A percentile compares a stretch with the other conserved stretches of the same genome.
phyloP scores from a whole-genome alignment of 2,797 vertebrate genomes.

The Acanthis flammea region DNA sequence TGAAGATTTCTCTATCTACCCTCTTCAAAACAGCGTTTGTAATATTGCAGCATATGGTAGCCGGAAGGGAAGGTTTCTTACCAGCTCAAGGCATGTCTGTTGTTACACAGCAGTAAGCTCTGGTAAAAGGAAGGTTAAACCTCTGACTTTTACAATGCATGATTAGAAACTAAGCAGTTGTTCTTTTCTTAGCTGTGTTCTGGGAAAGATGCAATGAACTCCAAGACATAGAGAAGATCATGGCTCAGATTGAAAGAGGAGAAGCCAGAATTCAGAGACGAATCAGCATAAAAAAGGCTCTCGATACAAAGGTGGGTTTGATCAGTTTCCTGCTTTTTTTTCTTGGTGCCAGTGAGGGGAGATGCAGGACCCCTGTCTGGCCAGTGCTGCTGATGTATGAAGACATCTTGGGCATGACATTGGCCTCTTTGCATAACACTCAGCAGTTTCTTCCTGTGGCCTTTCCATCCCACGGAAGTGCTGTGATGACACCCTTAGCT shows the following conservation, averaged over 20 bases:
- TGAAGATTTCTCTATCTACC: rapidly evolving
- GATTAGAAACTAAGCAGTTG: neutral
- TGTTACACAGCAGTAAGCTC: neutral
- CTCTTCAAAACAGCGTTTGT: neutral
- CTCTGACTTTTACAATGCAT: neutral
- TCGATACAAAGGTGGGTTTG: slow-evolving; percentile 91
- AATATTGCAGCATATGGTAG: neutral
- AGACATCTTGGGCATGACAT: rapidly evolving
- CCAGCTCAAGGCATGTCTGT: neutral
- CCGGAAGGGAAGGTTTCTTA: neutral
- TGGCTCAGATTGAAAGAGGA: slow-evolving; percentile 98
- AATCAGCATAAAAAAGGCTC: slow-evolving; percentile 98
- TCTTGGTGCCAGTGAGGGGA: neutral
- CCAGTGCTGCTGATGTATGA: rapidly evolving
- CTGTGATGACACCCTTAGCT: neutral
- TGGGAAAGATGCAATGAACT: slow-evolving; percentile 99
- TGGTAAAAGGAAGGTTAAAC: neutral
- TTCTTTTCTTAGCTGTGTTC: slow-evolving; percentile 85
- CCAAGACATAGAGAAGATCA: slow-evolving; percentile 98
- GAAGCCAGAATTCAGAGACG: slow-evolving; percentile 97
- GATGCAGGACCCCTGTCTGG: rapidly evolving
- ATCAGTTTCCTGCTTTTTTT: neutral
- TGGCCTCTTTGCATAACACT: neutral
- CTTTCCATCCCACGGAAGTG: neutral
- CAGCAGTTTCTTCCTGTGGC: neutral